Percentiles rank a stretch among this genome's conserved stretches.
Conservation (phyloP, 2,888 invertebrate species). For the Lasioglossum malachurum region DNA sequence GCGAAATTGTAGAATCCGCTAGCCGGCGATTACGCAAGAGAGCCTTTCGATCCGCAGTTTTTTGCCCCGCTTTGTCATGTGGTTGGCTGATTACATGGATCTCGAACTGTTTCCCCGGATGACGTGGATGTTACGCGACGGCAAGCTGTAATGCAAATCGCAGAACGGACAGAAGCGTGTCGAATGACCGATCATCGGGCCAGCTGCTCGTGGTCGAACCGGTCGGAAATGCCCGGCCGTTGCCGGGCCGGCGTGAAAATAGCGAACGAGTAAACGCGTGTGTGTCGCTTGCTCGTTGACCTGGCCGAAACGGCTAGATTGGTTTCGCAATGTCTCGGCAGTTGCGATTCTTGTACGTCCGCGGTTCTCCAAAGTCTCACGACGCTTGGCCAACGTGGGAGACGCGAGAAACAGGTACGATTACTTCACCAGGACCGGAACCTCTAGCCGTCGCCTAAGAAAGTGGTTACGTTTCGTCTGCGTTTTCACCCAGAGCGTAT, state of each 20-base stretch:
- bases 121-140: slow-evolving; percentile 1
- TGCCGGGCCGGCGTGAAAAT: not conserved
- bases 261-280: not conserved
- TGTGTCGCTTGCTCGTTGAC: not conserved
- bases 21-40: not conserved
- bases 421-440: slow-evolving; percentile 27
- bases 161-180: not conserved
- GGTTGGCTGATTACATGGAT: not conserved
- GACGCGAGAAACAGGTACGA: slow-evolving; percentile 21
- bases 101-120: not conserved
- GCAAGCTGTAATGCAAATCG: not conserved
- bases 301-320: slow-evolving; percentile 14
- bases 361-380: not conserved
- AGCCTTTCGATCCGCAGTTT: not conserved
- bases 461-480: slow-evolving; percentile 44
- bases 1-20: not conserved
- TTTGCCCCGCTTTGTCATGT: not conserved
- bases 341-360: not conserved
- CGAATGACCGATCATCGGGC: not conserved
- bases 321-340: slow-evolving; percentile 15
- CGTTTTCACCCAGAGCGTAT: slow-evolving; percentile 56
- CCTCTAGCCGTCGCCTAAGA: slow-evolving; percentile 23
- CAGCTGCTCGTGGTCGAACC: not conserved
- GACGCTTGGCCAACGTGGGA: slow-evolving; percentile 7
- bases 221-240: not conserved